Base-by-base conservation (phyloP, 2,888 invertebrate genomes). In the Sylvicola cinctus region DNA sequence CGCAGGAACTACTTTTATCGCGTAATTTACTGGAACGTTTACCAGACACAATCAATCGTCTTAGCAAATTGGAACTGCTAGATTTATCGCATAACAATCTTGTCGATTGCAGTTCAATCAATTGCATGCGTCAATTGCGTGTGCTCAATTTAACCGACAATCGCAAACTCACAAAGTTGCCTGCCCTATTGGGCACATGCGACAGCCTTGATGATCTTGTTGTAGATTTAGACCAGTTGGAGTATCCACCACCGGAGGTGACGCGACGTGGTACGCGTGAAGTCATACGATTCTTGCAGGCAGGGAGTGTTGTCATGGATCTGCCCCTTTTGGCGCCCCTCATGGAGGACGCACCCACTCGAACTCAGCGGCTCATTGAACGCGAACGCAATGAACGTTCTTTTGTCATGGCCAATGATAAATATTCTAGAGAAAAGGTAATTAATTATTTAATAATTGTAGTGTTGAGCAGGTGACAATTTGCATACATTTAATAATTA, bases 51-150 rank as follows among this genome's bases (percentile, higher is more conserved):
- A 65, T 85, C 47, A 66, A 71, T 44, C 56, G 61, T 39, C 58
- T 84, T 45, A 58, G 58, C 41, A 65, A 66, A 42, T 61, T 85
- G 40, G 63, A 66, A 52, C 58, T 74, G 42, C 58, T 84, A 38
- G 71, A 83, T 63, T 55, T 75, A 25, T 74, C 80, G 20, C 63
- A 66, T 44, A 85, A 85, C 58, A 63, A 61, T 44, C 56, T 84
- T 32, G 69, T 64, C 49, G 54, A 54, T 39, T 54, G 47, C 35
- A 41, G 42, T 28, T 42, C 42, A 40, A 41, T 48, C 30, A 44
- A 41, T 35, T 45, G 41, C 25, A 58, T 83, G 43, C 62, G 58
- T 42, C 62, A 60, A 41, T 59, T 84, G 36, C 63, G 60, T 40
- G 63, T 60, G 43, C 55, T 83, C 27, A 67, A 70, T 47, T 48